Evolutionary conservation across 2,888 invertebrate species (phyloP).

Genomic region (Andricus quercusramuli): DNA sequence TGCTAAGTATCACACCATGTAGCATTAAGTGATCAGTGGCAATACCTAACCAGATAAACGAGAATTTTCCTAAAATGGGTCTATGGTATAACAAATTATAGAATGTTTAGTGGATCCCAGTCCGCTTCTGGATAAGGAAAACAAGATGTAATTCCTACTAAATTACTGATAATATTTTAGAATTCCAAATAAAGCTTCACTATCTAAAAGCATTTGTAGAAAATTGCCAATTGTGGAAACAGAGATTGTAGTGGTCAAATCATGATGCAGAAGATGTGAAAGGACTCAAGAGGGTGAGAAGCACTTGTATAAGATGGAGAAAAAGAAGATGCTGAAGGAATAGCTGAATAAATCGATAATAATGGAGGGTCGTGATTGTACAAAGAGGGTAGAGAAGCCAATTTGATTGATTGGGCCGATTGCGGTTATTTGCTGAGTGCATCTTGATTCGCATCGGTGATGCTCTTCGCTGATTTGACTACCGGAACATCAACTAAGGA

Average conservation of each 20-base stretch:
- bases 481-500: neutral
- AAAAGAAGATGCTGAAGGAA: neutral
- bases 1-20: no score
- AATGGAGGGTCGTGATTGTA: neutral
- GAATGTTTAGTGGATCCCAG: no score
- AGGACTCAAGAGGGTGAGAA: neutral
- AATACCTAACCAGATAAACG: no score
- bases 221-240: neutral
- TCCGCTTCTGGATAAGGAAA: no score
- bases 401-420: conserved; percentile 5
- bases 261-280: neutral
- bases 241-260: neutral
- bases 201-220: neutral
- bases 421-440: neutral
- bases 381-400: neutral
- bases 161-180: no score
- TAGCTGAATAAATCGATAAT: neutral
- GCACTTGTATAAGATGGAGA: neutral
- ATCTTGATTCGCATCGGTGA: neutral
- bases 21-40: no score
- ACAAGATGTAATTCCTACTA: no score
- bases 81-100: no score
- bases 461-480: neutral
- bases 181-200: neutral
- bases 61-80: no score